Percentiles rank a stretch among this genome's conserved stretches.
phyloP scores from a whole-genome alignment of 2,113 vertebrate genomes.

The Myiagra hebetior region DNA sequence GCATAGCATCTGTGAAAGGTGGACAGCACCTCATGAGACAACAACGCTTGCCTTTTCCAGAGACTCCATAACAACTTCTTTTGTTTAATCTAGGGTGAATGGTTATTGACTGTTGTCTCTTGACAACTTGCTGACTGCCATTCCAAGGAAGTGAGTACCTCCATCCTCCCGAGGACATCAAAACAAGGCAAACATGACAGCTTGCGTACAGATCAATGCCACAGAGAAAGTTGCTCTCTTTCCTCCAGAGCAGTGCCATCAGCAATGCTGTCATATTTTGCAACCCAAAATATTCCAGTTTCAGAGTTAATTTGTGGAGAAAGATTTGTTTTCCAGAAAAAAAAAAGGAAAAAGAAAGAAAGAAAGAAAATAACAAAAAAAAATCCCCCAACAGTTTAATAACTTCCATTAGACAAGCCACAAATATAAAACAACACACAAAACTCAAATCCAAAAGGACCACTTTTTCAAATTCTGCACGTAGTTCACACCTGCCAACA shows the following conservation, averaged over 20 bases:
- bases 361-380: too few species aligned
- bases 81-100: not conserved
- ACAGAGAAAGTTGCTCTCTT: not conserved
- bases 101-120: constrained; percentile 2
- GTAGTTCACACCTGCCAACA: not conserved
- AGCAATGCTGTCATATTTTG: not conserved
- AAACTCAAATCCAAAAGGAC: not conserved
- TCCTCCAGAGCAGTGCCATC: constrained; percentile 16
- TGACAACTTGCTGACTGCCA: not conserved
- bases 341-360: not conserved
- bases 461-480: not conserved
- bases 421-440: not conserved
- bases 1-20: not conserved
- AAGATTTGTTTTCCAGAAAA: not conserved
- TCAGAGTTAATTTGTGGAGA: not conserved
- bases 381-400: not conserved
- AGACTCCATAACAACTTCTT: not conserved
- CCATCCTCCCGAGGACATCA: not conserved
- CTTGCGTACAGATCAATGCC: not conserved
- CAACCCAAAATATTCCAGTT: not conserved
- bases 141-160: not conserved
- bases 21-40: not conserved
- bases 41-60: not conserved
- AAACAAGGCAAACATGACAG: constrained; percentile 15
- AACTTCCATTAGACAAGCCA: not conserved